These are phyloP conservation scores for Agonopterix arenella DNA, from an alignment of 2,888 invertebrate species.

Conservation along the genomic window DNA sequence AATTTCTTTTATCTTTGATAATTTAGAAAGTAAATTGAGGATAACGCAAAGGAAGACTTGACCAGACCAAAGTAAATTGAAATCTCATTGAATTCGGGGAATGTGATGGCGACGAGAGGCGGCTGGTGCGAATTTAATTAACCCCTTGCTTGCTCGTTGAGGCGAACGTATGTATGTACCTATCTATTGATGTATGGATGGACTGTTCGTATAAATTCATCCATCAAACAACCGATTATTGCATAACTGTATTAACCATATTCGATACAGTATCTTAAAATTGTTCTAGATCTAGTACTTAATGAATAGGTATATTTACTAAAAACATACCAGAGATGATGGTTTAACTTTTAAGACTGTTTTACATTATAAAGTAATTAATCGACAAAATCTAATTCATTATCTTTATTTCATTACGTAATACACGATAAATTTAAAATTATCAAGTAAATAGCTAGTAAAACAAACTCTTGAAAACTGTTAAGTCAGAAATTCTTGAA, in stretches of 20 bases:
- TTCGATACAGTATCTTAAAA: no score
- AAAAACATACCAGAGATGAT: no score
- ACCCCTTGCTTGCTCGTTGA: conserved; percentile 68
- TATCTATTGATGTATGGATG: not conserved
- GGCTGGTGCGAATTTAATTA: conserved; percentile 75
- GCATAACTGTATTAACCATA: not conserved
- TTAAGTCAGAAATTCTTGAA: conserved; percentile 66
- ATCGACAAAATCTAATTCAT: no score
- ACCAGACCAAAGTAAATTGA: conserved; percentile 70
- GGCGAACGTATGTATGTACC: conserved; percentile 28
- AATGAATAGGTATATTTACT: no score
- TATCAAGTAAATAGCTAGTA: conserved; percentile 44
- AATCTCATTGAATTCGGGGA: conserved; percentile 75
- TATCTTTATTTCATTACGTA: not conserved
- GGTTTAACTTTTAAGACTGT: no score
- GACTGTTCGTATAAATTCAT: not conserved
- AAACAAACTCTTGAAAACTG: conserved; percentile 54
- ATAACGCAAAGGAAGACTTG: conserved; percentile 44
- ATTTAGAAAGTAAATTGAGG: conserved; percentile 36
- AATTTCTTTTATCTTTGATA: no score
- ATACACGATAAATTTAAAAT: conserved; percentile 30
- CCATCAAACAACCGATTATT: not conserved
- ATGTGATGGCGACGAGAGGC: conserved; percentile 66
- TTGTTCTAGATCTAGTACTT: no score
- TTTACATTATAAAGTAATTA: no score